These are phyloP conservation scores for Triplophysa yarkandensis DNA, from an alignment of 2,797 vertebrate genomes.

Conservation along the genomic window DNA sequence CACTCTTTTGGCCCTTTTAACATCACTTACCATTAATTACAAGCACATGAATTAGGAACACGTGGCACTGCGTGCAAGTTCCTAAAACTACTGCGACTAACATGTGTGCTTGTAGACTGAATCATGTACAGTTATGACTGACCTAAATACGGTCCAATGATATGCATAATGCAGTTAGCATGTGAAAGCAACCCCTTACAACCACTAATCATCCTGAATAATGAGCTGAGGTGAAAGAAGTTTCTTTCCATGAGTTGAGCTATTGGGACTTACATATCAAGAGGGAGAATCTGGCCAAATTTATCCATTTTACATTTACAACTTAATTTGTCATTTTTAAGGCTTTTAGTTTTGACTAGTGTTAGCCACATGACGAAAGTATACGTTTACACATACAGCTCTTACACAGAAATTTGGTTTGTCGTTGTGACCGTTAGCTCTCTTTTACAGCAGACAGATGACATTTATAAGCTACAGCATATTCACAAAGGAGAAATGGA, in stretches of 20 bases:
- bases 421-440: constrained; percentile 73
- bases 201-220: constrained; percentile 63
- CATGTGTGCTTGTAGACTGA: constrained; percentile 53
- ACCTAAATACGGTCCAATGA: constrained; percentile 75
- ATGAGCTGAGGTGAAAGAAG: constrained; percentile 72
- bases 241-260: constrained; percentile 50
- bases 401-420: constrained; percentile 70
- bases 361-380: constrained; percentile 66
- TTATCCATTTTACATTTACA: constrained; percentile 56
- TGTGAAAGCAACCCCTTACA: constrained; percentile 70
- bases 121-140: constrained; percentile 67
- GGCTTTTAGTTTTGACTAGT: constrained; percentile 50
- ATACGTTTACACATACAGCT: constrained; percentile 70
- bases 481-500: constrained; percentile 76
- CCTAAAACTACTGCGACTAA: constrained; percentile 46
- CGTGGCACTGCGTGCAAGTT: constrained; percentile 50
- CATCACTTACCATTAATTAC: constrained; percentile 39
- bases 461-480: constrained; percentile 70
- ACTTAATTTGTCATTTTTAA: constrained; percentile 12
- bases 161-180: constrained; percentile 74
- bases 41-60: constrained; percentile 36
- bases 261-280: constrained; percentile 75
- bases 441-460: constrained; percentile 72
- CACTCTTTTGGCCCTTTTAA: constrained; percentile 49
- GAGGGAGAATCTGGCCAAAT: constrained; percentile 61